Percentiles rank a stretch among this genome's conserved stretches.
Evolutionary conservation across 1,140 invertebrate species (phyloP).

Genomic region (Battus philenor): DNA sequence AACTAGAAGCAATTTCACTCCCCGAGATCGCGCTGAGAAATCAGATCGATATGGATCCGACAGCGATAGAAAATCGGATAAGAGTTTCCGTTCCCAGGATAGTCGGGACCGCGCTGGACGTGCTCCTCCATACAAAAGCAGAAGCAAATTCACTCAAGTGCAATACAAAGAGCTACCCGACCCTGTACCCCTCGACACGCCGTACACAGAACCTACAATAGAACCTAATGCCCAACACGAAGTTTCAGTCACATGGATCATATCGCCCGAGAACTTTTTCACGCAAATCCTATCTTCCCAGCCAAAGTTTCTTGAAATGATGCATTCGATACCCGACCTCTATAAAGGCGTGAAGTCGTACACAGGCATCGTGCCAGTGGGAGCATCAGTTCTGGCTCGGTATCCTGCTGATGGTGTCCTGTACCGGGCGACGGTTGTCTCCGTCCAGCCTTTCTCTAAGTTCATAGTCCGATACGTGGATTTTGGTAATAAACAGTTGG

Average conservation of each 20-base stretch:
- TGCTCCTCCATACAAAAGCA: conserved; percentile 39
- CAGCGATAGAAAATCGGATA: conserved; percentile 46
- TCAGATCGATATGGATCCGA: conserved; percentile 38
- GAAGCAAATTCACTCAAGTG: conserved; percentile 45
- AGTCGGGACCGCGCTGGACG: conserved; percentile 33
- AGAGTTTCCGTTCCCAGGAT: conserved; percentile 44
- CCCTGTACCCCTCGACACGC: conserved; percentile 37
- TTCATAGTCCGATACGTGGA: conserved; percentile 83
- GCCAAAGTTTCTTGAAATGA: conserved; percentile 78
- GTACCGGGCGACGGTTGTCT: conserved; percentile 80
- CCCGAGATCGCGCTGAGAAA: conserved; percentile 46
- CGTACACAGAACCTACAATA: conserved; percentile 39
- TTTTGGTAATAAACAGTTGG: conserved; percentile 82
- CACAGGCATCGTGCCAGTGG: conserved; percentile 65
- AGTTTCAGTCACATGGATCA: conserved; percentile 62
- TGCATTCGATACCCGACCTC: conserved; percentile 81
- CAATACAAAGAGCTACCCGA: conserved; percentile 49
- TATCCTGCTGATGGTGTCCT: conserved; percentile 82
- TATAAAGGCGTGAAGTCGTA: conserved; percentile 77
- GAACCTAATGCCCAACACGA: conserved; percentile 56
- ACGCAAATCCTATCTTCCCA: conserved; percentile 77
- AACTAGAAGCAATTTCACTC: conserved; percentile 48
- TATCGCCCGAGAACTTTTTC: conserved; percentile 81
- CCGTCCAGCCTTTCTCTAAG: conserved; percentile 73
- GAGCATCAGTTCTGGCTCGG: conserved; percentile 80